Conservation (phyloP, 2,888 invertebrate genomes). For the Caradrina clavipalpis region DNA sequence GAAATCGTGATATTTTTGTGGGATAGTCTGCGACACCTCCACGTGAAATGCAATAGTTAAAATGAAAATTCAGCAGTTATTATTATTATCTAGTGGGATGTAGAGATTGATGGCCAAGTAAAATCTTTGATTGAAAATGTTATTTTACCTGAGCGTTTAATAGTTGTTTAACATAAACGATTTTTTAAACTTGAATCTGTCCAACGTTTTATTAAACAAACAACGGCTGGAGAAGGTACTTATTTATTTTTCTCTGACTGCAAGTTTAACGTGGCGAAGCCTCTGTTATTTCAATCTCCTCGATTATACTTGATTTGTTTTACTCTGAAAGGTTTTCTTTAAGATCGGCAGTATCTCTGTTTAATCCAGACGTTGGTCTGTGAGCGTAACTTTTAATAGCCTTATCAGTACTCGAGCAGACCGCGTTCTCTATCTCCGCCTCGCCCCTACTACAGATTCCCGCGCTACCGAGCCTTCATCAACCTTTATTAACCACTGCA, state of each 20-base stretch:
- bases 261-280: slow-evolving; percentile 70
- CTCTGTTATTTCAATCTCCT: slow-evolving; percentile 71
- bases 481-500: slow-evolving; percentile 81
- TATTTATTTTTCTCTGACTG: slow-evolving; percentile 68
- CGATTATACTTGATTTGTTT: slow-evolving; percentile 69
- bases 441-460: slow-evolving; percentile 70
- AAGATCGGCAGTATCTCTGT: slow-evolving; percentile 79
- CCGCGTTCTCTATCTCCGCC: slow-evolving; percentile 78
- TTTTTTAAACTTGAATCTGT: slow-evolving; percentile 59
- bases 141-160: too few species aligned
- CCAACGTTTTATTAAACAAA: slow-evolving; percentile 68
- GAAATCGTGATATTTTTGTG: slow-evolving; percentile 39
- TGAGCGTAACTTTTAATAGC: slow-evolving; percentile 89
- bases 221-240: slow-evolving; percentile 46
- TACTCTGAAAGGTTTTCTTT: slow-evolving; percentile 74
- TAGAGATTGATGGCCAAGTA: not conserved
- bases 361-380: slow-evolving; percentile 82
- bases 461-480: slow-evolving; percentile 69
- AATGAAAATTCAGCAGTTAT: not conserved
- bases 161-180: too few species aligned
- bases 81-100: not conserved
- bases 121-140: too few species aligned
- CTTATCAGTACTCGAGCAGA: slow-evolving; percentile 87
- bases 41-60: not conserved
- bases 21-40: slow-evolving; percentile 9